phyloP scores from a whole-genome alignment of 2,888 invertebrate genomes.

The Himalopsyche tibetana region DNA sequence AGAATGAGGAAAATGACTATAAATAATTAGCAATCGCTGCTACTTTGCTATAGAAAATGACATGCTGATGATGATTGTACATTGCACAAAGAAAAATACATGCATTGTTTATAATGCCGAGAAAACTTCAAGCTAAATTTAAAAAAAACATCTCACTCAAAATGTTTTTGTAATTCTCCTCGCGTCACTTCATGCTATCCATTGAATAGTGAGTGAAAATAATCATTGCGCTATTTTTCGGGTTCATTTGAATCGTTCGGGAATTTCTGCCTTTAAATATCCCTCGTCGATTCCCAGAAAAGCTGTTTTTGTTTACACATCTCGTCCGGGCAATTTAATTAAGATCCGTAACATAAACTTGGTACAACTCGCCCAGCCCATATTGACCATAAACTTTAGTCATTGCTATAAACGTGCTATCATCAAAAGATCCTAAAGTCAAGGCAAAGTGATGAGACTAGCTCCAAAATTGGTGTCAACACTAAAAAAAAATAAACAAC shows the following conservation, averaged over 20 bases:
- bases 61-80: too few relatives aligned
- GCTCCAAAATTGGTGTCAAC: not conserved
- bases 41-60: too few relatives aligned
- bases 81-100: too few relatives aligned
- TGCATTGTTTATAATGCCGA: too few relatives aligned
- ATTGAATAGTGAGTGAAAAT: not conserved
- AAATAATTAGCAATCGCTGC: too few relatives aligned
- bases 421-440: not conserved
- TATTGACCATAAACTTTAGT: slow-evolving; percentile 13
- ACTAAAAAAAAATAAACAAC: not conserved
- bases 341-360: slow-evolving; percentile 24
- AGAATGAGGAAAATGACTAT: too few relatives aligned
- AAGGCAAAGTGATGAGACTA: not conserved
- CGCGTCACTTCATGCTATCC: too few relatives aligned
- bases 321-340: slow-evolving; percentile 16
- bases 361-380: not conserved
- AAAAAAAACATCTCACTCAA: too few relatives aligned
- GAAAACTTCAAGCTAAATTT: too few relatives aligned
- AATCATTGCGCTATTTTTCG: not conserved
- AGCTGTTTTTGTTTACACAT: slow-evolving; percentile 12
- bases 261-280: not conserved
- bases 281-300: not conserved
- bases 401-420: not conserved
- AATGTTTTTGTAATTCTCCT: too few relatives aligned
- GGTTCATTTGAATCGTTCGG: not conserved